A percentile compares a stretch with the other conserved stretches of the same genome.
Evolutionary conservation across 2,797 vertebrate species (phyloP).

Genomic region (Microtus obscurus): DNA sequence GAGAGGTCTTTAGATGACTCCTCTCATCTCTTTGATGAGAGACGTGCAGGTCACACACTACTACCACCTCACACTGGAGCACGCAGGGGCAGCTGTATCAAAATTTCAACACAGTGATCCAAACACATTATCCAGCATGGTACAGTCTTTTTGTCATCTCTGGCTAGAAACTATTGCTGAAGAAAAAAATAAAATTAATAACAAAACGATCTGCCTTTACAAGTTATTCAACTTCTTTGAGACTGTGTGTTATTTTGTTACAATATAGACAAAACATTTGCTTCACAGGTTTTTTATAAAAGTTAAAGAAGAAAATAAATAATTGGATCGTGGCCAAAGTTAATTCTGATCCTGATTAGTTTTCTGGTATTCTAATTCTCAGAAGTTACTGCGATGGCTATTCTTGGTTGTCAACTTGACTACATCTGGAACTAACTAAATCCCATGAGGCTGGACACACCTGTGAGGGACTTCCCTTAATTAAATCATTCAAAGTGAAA

Average conservation of each 20-base stretch:
- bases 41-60: neutral
- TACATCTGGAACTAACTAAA: neutral
- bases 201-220: conserved; percentile 28
- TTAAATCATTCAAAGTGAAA: neutral
- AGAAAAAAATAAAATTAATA: conserved; percentile 34
- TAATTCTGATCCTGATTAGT: conserved; percentile 53
- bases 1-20: neutral
- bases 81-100: neutral
- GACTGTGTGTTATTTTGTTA: conserved; percentile 16
- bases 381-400: neutral
- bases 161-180: conserved; percentile 16
- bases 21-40: conserved; percentile 28
- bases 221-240: neutral
- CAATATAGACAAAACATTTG: conserved; percentile 21
- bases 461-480: neutral
- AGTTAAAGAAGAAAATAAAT: conserved; percentile 58
- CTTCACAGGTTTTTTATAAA: conserved; percentile 39
- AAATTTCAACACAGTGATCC: neutral
- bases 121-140: neutral
- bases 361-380: conserved; percentile 53
- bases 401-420: neutral
- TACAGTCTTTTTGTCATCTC: neutral
- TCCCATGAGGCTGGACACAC: neutral
- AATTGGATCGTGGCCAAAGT: conserved; percentile 28
- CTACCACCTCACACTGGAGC: neutral